Conservation (phyloP, 2,113 vertebrate species). For the Ciconia boyciana region DNA sequence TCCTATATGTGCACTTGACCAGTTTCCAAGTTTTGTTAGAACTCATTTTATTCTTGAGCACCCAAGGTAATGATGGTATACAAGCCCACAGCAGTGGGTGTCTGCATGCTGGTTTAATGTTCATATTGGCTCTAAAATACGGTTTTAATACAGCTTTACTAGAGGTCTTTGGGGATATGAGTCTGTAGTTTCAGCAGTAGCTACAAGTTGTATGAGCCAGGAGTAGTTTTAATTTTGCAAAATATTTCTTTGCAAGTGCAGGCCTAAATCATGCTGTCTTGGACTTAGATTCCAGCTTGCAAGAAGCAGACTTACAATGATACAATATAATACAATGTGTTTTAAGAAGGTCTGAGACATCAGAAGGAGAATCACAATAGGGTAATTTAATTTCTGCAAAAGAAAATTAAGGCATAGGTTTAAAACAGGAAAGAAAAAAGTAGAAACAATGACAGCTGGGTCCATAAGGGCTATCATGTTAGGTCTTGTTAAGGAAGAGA, state of each 20-base stretch:
- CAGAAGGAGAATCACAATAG: neutral
- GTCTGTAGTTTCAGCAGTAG: neutral
- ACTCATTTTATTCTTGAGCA: neutral
- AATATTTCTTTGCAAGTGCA: neutral
- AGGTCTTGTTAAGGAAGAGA: neutral
- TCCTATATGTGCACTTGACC: neutral
- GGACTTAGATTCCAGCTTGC: neutral
- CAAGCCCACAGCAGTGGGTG: neutral
- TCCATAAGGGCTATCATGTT: neutral
- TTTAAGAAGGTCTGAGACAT: neutral
- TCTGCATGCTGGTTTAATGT: neutral
- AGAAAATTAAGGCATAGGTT: neutral
- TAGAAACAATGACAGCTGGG: too few relatives aligned
- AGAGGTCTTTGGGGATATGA: neutral
- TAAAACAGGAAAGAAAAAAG: neutral
- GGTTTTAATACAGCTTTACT: neutral
- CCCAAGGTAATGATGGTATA: neutral
- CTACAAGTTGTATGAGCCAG: neutral
- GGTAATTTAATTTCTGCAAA: neutral
- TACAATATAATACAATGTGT: neutral
- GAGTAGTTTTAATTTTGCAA: neutral
- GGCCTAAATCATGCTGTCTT: neutral
- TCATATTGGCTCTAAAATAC: neutral
- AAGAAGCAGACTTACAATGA: neutral
- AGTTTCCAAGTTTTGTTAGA: neutral